Evolutionary conservation across 2,113 vertebrate species (phyloP).

Genomic region (Stomatorhinus ivindoensis): DNA sequence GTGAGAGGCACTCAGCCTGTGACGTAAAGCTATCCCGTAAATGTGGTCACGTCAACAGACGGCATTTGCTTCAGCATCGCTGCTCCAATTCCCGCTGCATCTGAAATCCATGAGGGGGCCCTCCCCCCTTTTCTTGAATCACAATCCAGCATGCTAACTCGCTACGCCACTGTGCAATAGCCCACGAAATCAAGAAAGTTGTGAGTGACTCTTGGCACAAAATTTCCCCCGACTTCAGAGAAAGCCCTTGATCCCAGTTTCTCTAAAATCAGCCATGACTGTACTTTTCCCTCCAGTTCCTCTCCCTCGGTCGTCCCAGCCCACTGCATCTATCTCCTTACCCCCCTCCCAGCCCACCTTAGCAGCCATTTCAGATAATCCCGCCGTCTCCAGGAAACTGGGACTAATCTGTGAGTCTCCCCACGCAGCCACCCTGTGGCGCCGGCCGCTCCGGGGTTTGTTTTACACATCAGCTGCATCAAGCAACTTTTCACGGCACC

Average conservation of each 20-base stretch:
- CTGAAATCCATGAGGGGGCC: neutral
- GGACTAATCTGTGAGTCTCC: conserved; percentile 55
- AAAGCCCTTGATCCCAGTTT: neutral
- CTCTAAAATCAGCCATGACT: neutral
- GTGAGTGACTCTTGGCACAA: neutral
- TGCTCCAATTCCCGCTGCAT: neutral
- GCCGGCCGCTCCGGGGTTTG: conserved; percentile 37
- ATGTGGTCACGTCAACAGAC: neutral
- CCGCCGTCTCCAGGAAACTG: conserved; percentile 50
- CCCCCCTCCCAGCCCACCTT: conserved; percentile 21
- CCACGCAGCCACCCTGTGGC: conserved; percentile 33
- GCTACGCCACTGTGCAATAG: neutral
- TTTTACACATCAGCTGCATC: conserved; percentile 38
- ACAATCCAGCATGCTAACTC: neutral
- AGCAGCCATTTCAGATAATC: conserved; percentile 51
- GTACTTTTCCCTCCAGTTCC: neutral
- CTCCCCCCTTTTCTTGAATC: neutral
- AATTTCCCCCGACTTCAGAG: neutral
- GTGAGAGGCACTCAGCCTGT: neutral
- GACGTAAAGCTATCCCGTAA: neutral
- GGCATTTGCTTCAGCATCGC: neutral
- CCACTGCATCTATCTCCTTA: conserved; percentile 17
- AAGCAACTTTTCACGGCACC: conserved; percentile 26
- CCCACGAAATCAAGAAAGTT: neutral
- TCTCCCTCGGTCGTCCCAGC: conserved; percentile 22